Percentiles rank a stretch among this genome's conserved stretches.
Evolutionary conservation across 2,888 invertebrate genomes (phyloP).

Genomic region (Diaperis boleti): DNA sequence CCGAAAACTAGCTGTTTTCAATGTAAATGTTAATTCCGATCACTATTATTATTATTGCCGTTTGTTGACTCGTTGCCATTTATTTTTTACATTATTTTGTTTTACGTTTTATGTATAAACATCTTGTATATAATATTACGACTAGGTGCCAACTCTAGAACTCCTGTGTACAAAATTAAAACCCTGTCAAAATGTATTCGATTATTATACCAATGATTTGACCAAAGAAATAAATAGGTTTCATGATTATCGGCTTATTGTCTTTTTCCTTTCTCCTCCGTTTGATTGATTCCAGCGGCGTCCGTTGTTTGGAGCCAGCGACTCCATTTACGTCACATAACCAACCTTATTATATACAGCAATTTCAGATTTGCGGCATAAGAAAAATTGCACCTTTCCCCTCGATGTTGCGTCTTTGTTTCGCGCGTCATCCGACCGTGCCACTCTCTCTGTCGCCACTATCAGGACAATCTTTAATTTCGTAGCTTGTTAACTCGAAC

Average conservation of each 20-base stretch:
- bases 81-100: slow-evolving; percentile 46
- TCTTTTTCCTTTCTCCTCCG: slow-evolving; percentile 27
- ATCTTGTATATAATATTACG: slow-evolving; percentile 34
- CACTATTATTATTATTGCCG: slow-evolving; percentile 50
- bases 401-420: slow-evolving; percentile 53
- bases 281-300: slow-evolving; percentile 26
- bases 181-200: slow-evolving; percentile 56
- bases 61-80: slow-evolving; percentile 54
- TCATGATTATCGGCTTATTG: slow-evolving; percentile 41
- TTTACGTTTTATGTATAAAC: slow-evolving; percentile 6
- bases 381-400: slow-evolving; percentile 62
- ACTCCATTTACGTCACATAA: slow-evolving; percentile 61
- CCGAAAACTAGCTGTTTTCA: slow-evolving; percentile 57
- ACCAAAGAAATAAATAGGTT: slow-evolving; percentile 71
- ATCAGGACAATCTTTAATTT: slow-evolving; percentile 75
- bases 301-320: slow-evolving; percentile 27
- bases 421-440: slow-evolving; percentile 58
- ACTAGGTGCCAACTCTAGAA: slow-evolving; percentile 62
- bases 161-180: slow-evolving; percentile 59
- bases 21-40: slow-evolving; percentile 54
- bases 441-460: slow-evolving; percentile 67
- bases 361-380: slow-evolving; percentile 63
- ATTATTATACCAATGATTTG: slow-evolving; percentile 73
- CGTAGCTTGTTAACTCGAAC: slow-evolving; percentile 64
- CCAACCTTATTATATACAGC: slow-evolving; percentile 62